phyloP scores from a whole-genome alignment of 2,113 vertebrate species.

The Ictalurus punctatus region DNA sequence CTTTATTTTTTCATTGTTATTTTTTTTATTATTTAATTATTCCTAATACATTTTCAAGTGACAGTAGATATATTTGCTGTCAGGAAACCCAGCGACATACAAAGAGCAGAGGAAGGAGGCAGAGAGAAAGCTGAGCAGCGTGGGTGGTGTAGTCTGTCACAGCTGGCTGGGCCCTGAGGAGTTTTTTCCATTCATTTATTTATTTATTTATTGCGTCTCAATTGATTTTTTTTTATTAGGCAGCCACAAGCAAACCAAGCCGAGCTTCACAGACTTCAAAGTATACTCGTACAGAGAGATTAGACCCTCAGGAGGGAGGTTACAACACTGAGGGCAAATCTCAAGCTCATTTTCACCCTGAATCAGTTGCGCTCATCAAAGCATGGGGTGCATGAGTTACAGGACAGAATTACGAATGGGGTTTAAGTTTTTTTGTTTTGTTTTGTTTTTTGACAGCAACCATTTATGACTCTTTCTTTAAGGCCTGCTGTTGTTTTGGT shows the following conservation, averaged over 20 bases:
- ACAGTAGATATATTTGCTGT: conserved; percentile 11
- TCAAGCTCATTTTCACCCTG: conserved; percentile 65
- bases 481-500: conserved; percentile 65
- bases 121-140: background rate
- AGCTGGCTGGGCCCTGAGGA: conserved; percentile 25
- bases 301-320: background rate
- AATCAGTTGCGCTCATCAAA: conserved; percentile 69
- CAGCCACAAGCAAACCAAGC: conserved; percentile 49
- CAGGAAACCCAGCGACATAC: conserved; percentile 1
- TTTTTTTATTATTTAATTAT: background rate
- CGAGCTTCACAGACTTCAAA: conserved; percentile 56
- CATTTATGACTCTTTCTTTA: conserved; percentile 70
- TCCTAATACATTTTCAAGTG: background rate
- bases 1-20: background rate
- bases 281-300: background rate
- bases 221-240: conserved; percentile 43
- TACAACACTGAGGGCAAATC: background rate
- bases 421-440: background rate
- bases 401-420: conserved; percentile 6
- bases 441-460: conserved; percentile 62
- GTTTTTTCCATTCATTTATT: conserved; percentile 27
- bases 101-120: background rate
- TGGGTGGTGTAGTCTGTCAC: conserved; percentile 18
- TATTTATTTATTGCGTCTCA: conserved; percentile 24
- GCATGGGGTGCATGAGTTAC: conserved; percentile 32